A percentile compares a stretch with the other conserved stretches of the same genome.
Conservation (phyloP, 2,797 vertebrate genomes). For the Oreochromis grahami region DNA sequence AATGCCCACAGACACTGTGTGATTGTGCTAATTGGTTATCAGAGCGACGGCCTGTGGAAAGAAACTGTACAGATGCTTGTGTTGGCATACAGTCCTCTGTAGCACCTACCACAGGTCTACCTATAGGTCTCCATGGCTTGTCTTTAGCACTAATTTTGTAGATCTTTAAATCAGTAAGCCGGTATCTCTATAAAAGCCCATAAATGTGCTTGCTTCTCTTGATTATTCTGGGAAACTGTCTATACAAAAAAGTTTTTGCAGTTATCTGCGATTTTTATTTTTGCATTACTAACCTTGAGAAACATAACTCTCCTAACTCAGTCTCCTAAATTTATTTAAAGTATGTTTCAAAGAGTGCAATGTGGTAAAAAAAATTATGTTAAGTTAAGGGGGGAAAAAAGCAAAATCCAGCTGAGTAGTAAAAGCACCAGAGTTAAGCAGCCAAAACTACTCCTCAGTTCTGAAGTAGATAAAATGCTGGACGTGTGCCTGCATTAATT, state of each 20-base stretch:
- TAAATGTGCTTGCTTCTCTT: not conserved
- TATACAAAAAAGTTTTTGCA: not conserved
- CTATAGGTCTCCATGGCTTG: not conserved
- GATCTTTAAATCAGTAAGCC: not conserved
- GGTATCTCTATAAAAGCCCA: not conserved
- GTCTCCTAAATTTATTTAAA: not conserved
- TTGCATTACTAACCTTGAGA: not conserved
- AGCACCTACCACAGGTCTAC: not conserved
- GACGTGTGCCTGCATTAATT: not conserved
- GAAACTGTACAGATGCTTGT: not conserved
- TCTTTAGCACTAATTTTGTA: not conserved
- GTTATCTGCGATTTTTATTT: not conserved
- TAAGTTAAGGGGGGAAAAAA: not conserved
- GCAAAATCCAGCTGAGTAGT: not conserved
- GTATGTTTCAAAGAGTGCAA: not conserved
- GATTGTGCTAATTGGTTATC: not conserved
- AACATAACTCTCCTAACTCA: not conserved
- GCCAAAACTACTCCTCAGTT: not conserved
- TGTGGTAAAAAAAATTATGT: not conserved
- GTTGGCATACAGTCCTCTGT: not conserved
- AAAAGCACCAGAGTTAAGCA: not conserved
- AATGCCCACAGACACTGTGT: accelerated
- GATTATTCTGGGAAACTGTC: not conserved
- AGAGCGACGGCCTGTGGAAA: not conserved
- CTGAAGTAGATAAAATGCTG: not conserved